Conservation (phyloP, 2,888 invertebrate genomes). For the Macaria notata region DNA sequence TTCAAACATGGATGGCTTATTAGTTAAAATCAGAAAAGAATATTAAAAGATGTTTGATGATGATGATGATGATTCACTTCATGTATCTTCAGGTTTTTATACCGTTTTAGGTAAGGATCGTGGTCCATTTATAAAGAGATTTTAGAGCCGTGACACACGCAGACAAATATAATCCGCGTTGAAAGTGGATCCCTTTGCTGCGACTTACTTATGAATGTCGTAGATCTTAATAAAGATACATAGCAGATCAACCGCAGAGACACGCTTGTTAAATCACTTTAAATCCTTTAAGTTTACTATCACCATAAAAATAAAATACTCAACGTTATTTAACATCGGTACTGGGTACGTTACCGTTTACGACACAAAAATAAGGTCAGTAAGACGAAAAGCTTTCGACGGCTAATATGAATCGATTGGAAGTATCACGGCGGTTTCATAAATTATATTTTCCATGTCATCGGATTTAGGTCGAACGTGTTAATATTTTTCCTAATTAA, state of each 20-base stretch:
- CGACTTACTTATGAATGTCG: constrained; percentile 45
- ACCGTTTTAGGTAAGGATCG: constrained; percentile 3
- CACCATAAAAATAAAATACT: constrained; percentile 44
- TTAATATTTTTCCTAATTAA: constrained; percentile 34
- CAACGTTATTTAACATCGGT: constrained; percentile 34
- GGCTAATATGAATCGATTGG: constrained; percentile 41
- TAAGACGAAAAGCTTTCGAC: constrained; percentile 37
- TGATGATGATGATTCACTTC: too few relatives aligned
- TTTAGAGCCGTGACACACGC: constrained; percentile 29
- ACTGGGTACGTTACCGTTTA: constrained; percentile 32
- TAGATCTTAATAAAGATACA: constrained; percentile 65
- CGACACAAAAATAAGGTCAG: constrained; percentile 45
- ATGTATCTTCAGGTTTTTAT: too few relatives aligned
- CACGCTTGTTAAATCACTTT: constrained; percentile 40
- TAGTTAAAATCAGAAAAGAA: too few relatives aligned
- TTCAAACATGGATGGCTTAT: too few relatives aligned
- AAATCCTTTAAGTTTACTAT: constrained; percentile 48
- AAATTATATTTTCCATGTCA: constrained; percentile 46
- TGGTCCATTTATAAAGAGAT: constrained; percentile 32
- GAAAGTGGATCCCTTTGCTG: constrained; percentile 45
- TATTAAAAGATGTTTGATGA: too few relatives aligned
- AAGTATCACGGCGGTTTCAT: constrained; percentile 39
- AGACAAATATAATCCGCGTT: constrained; percentile 48
- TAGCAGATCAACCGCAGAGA: constrained; percentile 48
- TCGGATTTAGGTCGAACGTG: constrained; percentile 39